phyloP scores from a whole-genome alignment of 2,888 invertebrate species.

The Reticulitermes lucifugus region DNA sequence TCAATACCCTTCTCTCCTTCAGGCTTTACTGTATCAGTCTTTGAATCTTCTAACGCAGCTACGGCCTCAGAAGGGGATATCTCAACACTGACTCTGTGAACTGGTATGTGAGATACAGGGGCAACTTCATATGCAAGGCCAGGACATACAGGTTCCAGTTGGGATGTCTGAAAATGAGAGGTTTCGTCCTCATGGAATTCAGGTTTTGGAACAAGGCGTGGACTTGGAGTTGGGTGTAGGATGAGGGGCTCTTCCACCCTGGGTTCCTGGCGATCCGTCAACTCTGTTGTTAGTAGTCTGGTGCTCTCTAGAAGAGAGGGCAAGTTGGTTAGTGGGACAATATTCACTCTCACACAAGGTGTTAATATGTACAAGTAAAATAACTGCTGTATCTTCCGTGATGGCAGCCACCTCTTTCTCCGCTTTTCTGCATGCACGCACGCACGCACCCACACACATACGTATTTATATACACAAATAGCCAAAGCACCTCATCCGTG shows the following conservation, averaged over 20 bases:
- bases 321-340: conserved; percentile 49
- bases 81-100: conserved; percentile 46
- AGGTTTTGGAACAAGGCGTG: conserved; percentile 48
- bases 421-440: background rate
- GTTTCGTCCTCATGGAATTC: conserved; percentile 21
- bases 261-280: conserved; percentile 45
- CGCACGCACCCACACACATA: background rate
- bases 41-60: background rate
- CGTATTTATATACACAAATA: background rate
- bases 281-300: conserved; percentile 51
- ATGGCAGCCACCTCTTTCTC: background rate
- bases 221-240: conserved; percentile 46
- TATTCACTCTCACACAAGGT: conserved; percentile 12
- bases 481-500: background rate
- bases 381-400: background rate
- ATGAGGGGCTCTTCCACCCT: conserved; percentile 49
- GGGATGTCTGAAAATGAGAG: conserved; percentile 35
- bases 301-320: conserved; percentile 54
- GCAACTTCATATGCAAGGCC: conserved; percentile 9
- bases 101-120: conserved; percentile 35
- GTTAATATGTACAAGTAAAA: conserved; percentile 14
- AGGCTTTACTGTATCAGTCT: conserved; percentile 28
- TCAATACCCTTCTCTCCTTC: conserved; percentile 51
- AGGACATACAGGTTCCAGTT: conserved; percentile 38
- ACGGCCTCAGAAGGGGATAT: conserved; percentile 46